Percentiles rank a stretch among this genome's conserved stretches.
These are phyloP conservation scores for Poeciliopsis occidentalis DNA, from an alignment of 2,113 vertebrate species.

Conservation along the genomic window DNA sequence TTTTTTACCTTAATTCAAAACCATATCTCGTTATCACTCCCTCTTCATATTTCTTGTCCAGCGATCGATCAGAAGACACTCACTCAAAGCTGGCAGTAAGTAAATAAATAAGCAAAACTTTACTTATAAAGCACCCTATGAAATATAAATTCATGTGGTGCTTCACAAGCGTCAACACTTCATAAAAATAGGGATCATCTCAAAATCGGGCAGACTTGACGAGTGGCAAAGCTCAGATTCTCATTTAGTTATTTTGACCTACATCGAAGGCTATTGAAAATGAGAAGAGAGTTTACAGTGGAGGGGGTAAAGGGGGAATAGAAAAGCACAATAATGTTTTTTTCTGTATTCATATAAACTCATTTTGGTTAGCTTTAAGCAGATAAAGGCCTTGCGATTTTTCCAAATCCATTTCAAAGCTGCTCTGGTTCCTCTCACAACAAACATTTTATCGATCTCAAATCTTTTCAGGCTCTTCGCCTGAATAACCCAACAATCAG, in stretches of 20 bases:
- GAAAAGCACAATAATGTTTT: constrained; percentile 22
- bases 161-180: too few species aligned
- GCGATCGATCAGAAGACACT: constrained; percentile 55
- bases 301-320: not conserved
- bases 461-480: constrained; percentile 15
- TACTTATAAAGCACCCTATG: too few species aligned
- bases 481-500: constrained; percentile 1
- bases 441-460: constrained; percentile 36
- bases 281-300: not conserved
- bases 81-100: constrained; percentile 16
- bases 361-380: constrained; percentile 49
- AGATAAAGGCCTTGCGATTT: constrained; percentile 58
- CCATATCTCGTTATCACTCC: constrained; percentile 12
- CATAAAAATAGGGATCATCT: constrained; percentile 38
- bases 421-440: constrained; percentile 10
- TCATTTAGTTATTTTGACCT: not conserved
- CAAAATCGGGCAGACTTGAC: constrained; percentile 24
- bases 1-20: constrained; percentile 34
- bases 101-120: not conserved
- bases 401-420: constrained; percentile 53
- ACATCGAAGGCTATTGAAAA: constrained; percentile 11
- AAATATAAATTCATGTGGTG: too few species aligned
- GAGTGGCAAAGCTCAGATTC: constrained; percentile 30
- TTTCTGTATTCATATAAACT: constrained; percentile 44
- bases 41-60: constrained; percentile 9